Conservation (phyloP, 37 sponge, comb jelly and placozoan species). For the Hormiphora californensis region DNA sequence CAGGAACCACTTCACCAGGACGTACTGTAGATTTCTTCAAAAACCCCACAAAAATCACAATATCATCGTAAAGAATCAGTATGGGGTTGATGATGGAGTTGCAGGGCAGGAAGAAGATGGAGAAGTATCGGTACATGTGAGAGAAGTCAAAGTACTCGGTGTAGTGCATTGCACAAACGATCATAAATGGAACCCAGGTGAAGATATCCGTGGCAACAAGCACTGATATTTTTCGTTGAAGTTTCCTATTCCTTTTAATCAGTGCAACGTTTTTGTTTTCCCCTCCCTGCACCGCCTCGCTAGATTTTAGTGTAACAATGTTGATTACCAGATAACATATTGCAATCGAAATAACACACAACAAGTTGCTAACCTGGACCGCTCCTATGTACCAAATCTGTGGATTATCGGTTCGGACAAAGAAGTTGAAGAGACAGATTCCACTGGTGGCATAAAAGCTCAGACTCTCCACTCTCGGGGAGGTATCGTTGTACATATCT, state of each 20-base stretch:
- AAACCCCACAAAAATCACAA: too few species aligned
- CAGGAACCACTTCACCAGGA: too few species aligned
- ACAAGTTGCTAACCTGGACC: background rate
- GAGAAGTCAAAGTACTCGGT: background rate
- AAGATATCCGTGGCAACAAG: background rate
- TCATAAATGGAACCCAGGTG: background rate
- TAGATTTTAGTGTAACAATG: background rate
- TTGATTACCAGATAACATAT: background rate
- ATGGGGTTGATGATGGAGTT: constrained; percentile 26
- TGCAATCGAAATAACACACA: background rate
- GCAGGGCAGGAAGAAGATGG: background rate
- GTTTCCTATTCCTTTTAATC: background rate
- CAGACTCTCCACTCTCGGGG: background rate
- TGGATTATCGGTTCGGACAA: background rate
- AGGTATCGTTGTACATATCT: background rate
- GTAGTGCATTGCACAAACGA: background rate
- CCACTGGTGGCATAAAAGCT: background rate
- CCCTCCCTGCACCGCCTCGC: background rate
- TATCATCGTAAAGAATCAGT: background rate
- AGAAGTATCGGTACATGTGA: background rate
- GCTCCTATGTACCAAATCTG: background rate
- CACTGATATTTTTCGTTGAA: background rate
- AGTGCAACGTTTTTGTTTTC: background rate
- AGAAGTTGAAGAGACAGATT: too few species aligned
- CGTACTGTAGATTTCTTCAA: too few species aligned